Evolutionary conservation across 2,888 invertebrate genomes (phyloP).

Genomic region (Masnerella sp.): DNA sequence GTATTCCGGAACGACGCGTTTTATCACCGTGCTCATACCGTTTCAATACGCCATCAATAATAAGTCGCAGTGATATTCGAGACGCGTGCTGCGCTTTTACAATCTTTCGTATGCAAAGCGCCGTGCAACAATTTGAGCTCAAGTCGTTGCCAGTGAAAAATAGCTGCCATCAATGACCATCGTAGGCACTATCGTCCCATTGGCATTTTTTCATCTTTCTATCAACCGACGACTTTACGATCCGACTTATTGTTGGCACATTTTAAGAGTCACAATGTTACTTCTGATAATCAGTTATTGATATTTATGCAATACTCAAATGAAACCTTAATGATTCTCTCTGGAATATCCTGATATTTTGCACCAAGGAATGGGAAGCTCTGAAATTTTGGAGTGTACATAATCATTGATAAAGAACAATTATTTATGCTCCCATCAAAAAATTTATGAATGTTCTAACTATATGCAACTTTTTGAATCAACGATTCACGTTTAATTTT

Average conservation of each 20-base stretch:
- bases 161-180: conserved; percentile 69
- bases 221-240: conserved; percentile 52
- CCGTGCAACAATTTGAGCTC: conserved; percentile 51
- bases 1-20: conserved; percentile 72
- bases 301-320: conserved; percentile 12
- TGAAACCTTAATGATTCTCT: too few species aligned
- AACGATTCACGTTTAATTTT: too few species aligned
- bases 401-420: too few species aligned
- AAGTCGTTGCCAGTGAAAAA: conserved; percentile 65
- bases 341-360: too few species aligned
- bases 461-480: too few species aligned
- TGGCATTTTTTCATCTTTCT: conserved; percentile 52
- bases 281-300: conserved; percentile 52
- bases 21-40: conserved; percentile 76
- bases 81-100: conserved; percentile 65
- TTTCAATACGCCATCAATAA: conserved; percentile 78
- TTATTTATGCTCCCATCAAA: too few species aligned
- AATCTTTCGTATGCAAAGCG: conserved; percentile 59
- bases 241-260: conserved; percentile 43
- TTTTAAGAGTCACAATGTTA: conserved; percentile 29
- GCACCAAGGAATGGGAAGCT: too few species aligned
- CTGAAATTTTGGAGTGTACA: too few species aligned
- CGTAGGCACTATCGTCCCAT: conserved; percentile 51
- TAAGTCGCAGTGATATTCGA: conserved; percentile 69
- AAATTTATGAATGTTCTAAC: too few species aligned